Evolutionary conservation across 2,113 vertebrate genomes (phyloP), one percentile per base, ranked within the genome.

Genomic region (Brachypteracias leptosomus): DNA sequence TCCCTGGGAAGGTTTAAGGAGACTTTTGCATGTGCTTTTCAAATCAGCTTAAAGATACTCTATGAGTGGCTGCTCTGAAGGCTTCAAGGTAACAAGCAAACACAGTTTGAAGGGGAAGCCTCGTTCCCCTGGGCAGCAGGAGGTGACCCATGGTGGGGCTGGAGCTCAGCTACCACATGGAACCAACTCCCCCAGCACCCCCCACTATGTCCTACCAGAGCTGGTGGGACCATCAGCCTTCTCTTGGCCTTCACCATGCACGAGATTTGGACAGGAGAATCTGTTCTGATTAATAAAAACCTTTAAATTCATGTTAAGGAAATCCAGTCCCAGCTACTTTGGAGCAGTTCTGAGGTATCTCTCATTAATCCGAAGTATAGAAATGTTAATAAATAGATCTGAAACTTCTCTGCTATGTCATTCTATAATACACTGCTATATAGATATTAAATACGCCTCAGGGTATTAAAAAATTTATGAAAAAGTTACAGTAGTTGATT

Each of bases 301-400:
- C 92, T 88, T 95, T 82, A 90, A 79, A 95, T 84, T 54, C 82
- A 49, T 52, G 65, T 90, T 52, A 96, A 8, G 68, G 93, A 90
- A 97, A 92, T 89, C 94, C 92, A 90, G 86, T 96, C 85, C 92
- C 96, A 95, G 93, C 82, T 91, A 95, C 95, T 97, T 66, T 82
- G 86, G 92, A 97, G 95, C 95, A 95, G 96, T 95, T 95, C 63
- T 97, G 98, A 98, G 97, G 97, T 98, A 98, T 98, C 78, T 91
- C 93, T 97, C 88, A 97, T 97, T 87, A 96, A 93, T 91, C 88
- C 1, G 7, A 89, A 89, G 86, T 36, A 75, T 51, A 96, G 96
- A 98, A 96, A 97, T 86, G 93, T 96, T 95, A 93, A 94, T 97
- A 74, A 91, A 91, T 91, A 96, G 89, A 95, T 66, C 68, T 96